Conservation (phyloP, 2,797 vertebrate genomes). For the Pitangus sulphuratus region DNA sequence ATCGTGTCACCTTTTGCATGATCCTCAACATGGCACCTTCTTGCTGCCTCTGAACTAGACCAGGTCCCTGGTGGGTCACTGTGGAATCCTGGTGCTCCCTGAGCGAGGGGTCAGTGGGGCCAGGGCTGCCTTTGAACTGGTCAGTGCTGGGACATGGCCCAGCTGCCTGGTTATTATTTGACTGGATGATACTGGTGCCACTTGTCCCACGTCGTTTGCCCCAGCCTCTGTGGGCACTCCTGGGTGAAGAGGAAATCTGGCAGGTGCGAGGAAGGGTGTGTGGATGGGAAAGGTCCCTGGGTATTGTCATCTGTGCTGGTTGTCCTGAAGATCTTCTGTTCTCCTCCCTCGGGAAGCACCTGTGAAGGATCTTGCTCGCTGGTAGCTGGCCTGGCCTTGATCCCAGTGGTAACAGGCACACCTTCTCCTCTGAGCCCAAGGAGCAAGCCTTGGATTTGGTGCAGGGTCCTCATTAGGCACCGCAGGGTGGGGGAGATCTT, state of each 20-base stretch:
- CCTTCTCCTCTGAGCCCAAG: background rate
- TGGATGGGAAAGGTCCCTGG: background rate
- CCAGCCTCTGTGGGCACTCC: background rate
- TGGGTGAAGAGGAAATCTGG: background rate
- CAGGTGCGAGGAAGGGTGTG: background rate
- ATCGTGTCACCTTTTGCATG: conserved; percentile 35
- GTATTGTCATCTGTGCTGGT: background rate
- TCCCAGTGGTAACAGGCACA: background rate
- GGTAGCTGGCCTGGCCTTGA: background rate
- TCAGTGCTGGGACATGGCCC: fast-evolving
- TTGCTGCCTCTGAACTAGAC: background rate
- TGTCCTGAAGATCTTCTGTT: background rate
- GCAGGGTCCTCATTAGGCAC: background rate
- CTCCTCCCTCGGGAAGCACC: background rate
- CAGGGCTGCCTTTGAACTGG: background rate
- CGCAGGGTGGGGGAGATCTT: background rate
- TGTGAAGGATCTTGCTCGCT: background rate
- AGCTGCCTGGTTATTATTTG: background rate
- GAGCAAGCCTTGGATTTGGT: background rate
- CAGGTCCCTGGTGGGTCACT: background rate
- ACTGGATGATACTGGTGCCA: background rate
- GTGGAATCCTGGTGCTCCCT: background rate
- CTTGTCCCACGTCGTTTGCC: background rate
- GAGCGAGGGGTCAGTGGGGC: fast-evolving
- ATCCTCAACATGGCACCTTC: background rate